Evolutionary conservation across 2,888 invertebrate genomes (phyloP).

Genomic region (Acleris holmiana): DNA sequence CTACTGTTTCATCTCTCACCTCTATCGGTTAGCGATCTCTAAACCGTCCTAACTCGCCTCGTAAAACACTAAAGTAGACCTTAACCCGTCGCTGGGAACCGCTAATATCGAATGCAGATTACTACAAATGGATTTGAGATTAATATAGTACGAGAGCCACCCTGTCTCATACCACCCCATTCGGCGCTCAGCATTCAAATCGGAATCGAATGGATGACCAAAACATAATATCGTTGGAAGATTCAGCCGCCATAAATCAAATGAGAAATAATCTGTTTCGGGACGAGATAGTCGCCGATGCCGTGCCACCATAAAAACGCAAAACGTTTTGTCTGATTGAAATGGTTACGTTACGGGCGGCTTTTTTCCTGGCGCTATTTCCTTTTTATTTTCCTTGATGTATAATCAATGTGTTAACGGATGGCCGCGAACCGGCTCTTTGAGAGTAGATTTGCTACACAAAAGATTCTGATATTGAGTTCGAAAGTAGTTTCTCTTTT

Average conservation of each 20-base stretch:
- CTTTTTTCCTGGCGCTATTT: slow-evolving; percentile 77
- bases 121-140: slow-evolving; percentile 84
- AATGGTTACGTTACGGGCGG: slow-evolving; percentile 74
- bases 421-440: slow-evolving; percentile 73
- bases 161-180: slow-evolving; percentile 81
- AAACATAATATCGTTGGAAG: slow-evolving; percentile 84
- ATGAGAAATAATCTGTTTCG: slow-evolving; percentile 85
- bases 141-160: slow-evolving; percentile 84
- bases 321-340: slow-evolving; percentile 84
- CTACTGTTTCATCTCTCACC: slow-evolving; percentile 85
- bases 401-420: slow-evolving; percentile 85
- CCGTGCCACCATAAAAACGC: slow-evolving; percentile 81
- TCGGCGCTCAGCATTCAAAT: slow-evolving; percentile 84
- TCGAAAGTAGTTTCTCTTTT: slow-evolving; percentile 81
- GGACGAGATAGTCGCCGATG: slow-evolving; percentile 82
- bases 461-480: slow-evolving; percentile 83
- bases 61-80: slow-evolving; percentile 70
- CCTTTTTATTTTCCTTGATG: slow-evolving; percentile 82
- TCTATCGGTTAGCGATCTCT: slow-evolving; percentile 80
- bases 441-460: slow-evolving; percentile 80
- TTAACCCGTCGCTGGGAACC: slow-evolving; percentile 59
- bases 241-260: slow-evolving; percentile 84
- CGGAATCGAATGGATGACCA: slow-evolving; percentile 85
- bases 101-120: slow-evolving; percentile 73
- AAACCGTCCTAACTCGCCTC: slow-evolving; percentile 78